A percentile compares a stretch with the other conserved stretches of the same genome.
Evolutionary conservation across 2,888 invertebrate genomes (phyloP).

Genomic region (Vandiemenella viatica): DNA sequence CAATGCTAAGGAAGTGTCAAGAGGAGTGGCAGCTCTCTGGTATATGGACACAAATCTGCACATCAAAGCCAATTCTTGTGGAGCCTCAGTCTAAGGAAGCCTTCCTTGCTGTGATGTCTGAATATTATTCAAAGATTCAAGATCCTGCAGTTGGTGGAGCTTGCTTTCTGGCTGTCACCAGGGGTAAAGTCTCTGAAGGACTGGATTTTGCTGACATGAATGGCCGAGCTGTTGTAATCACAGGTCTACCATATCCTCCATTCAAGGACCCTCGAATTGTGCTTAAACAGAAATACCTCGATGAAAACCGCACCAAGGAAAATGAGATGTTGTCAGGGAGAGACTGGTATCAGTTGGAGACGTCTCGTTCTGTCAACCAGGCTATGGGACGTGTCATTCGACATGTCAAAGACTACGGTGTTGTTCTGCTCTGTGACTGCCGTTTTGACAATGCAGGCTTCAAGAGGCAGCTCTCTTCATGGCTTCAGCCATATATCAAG

Average conservation of each 20-base stretch:
- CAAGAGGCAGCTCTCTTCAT: constrained; percentile 61
- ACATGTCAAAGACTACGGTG: constrained; percentile 89
- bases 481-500: constrained; percentile 58
- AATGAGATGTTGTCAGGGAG: constrained; percentile 36
- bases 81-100: constrained; percentile 79
- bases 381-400: constrained; percentile 95
- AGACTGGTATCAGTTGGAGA: constrained; percentile 87
- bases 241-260: constrained; percentile 92
- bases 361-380: constrained; percentile 93
- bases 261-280: constrained; percentile 79
- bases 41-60: constrained; percentile 46
- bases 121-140: constrained; percentile 69
- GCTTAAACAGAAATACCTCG: constrained; percentile 79
- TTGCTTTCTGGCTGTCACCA: constrained; percentile 89
- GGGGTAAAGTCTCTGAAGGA: constrained; percentile 97
- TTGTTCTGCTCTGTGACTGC: constrained; percentile 81
- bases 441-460: constrained; percentile 45
- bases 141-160: constrained; percentile 65
- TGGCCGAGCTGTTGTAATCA: constrained; percentile 89
- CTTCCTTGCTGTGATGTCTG: constrained; percentile 62
- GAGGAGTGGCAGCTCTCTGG: constrained; percentile 73
- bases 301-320: constrained; percentile 40
- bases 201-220: constrained; percentile 92
- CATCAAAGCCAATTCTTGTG: constrained; percentile 58
- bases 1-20: constrained; percentile 70